Base-by-base conservation (phyloP, 2,113 vertebrate genomes). In the Sphyrna mokarran region DNA sequence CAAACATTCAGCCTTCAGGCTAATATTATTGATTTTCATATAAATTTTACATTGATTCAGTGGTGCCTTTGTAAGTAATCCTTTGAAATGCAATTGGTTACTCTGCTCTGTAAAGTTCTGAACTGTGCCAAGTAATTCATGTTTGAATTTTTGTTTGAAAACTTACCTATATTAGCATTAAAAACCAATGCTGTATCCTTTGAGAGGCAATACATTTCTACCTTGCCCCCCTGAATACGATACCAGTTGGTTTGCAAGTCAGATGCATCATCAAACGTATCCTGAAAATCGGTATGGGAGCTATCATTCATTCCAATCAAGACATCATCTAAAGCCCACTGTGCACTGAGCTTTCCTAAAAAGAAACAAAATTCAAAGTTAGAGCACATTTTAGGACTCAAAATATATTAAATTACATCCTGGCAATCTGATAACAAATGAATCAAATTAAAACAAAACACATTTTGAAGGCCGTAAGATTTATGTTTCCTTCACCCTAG, bases 231-330 rank as follows among this genome's bases (percentile, higher is more conserved):
- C 97, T 99, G 98, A 95, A 99, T 98, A 95, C 99, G 98, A 97
- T 99, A 99, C 99, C 99, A 99, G 97, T 98, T 99, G 97, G 98
- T 97, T 96, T 99, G 98, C 96, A 99, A 97, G 95, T 99, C 98
- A 86, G 98, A 97, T 3, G 98, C 98, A 95, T 98, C 98, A 96
- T 99, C 99, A 96, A 99, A 99, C 97, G 98, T 98, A 97, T 99
- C 99, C 78, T 99, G 98, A 97, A 99, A 99, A 94, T 98, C 98
- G 33, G 97, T 98, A 96, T 98, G 98, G 96, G 99, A 99, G 97
- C 99, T 99, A 98, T 99, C 99, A 85, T 99, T 99, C 98, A 99
- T 99, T 69, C 99, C 99, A 95, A 99, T 98, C 78, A 99, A 98
- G 87, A 99, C 97, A 96, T 99, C 98, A 0, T 99, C 99, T 96